Conservation (phyloP, 1,140 invertebrate genomes). For the Metaphire vulgaris region DNA sequence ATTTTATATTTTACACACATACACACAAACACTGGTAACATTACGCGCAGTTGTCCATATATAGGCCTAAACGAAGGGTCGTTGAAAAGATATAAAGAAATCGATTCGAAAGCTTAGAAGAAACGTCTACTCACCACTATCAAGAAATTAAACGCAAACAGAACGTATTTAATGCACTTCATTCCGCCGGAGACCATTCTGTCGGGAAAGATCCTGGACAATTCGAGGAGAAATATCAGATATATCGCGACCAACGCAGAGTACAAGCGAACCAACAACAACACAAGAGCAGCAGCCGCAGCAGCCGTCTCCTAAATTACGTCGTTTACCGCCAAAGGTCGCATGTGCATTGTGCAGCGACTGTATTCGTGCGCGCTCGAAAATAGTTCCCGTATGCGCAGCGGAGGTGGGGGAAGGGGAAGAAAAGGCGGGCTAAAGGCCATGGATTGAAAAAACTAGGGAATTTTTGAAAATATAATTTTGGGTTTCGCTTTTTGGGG, state of each 20-base stretch:
- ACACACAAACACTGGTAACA: too few species aligned
- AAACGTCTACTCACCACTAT: not conserved
- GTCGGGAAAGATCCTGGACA: not conserved
- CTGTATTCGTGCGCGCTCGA: not conserved
- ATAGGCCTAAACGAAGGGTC: too few species aligned
- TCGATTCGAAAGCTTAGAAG: too few species aligned
- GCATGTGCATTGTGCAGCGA: not conserved
- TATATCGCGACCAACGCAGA: not conserved
- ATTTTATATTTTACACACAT: too few species aligned
- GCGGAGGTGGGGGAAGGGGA: not conserved
- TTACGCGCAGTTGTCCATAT: too few species aligned
- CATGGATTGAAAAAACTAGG: not conserved
- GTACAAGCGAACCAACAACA: not conserved
- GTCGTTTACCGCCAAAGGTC: too few species aligned
- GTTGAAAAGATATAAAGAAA: too few species aligned
- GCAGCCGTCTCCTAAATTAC: not conserved
- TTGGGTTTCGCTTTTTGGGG: too few species aligned
- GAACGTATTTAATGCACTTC: not conserved
- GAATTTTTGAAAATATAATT: not conserved
- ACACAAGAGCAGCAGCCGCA: not conserved
- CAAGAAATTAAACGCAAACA: not conserved
- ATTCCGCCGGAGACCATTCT: not conserved
- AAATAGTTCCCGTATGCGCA: not conserved
- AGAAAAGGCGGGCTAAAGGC: not conserved
- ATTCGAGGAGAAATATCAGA: not conserved